Percentiles rank a stretch among this genome's conserved stretches.
Conservation (phyloP, 1,140 invertebrate species). For the Listronotus bonariensis region DNA sequence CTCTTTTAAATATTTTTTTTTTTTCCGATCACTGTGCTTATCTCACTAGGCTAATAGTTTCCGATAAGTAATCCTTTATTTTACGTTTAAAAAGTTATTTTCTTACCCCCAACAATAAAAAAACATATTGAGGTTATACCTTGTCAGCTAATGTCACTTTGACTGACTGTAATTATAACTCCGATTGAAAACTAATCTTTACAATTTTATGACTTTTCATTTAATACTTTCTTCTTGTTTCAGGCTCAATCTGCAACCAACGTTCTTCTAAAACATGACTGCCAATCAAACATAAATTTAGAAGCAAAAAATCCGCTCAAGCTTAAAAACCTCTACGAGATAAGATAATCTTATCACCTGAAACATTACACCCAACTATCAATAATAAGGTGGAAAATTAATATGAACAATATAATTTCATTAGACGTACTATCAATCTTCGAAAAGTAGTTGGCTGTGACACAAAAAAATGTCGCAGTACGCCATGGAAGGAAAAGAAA, state of each 20-base stretch:
- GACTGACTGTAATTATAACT: too few species aligned
- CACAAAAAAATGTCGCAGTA: background rate
- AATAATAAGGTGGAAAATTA: background rate
- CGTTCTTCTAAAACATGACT: background rate
- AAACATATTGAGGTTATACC: too few species aligned
- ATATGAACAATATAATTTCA: background rate
- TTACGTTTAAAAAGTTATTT: too few species aligned
- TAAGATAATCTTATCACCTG: slow-evolving; percentile 6
- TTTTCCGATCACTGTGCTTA: too few species aligned
- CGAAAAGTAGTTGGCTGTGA: slow-evolving; percentile 5
- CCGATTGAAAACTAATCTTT: too few species aligned
- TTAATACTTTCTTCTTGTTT: background rate
- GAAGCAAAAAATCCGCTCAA: background rate
- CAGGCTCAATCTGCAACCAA: background rate
- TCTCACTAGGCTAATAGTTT: too few species aligned
- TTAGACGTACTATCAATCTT: background rate
- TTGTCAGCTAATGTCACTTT: too few species aligned
- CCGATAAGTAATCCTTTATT: too few species aligned
- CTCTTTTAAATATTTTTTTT: too few species aligned
- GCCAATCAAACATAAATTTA: slow-evolving; percentile 3
- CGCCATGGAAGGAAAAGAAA: background rate
- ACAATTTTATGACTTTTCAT: too few species aligned
- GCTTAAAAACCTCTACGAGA: background rate
- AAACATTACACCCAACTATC: background rate
- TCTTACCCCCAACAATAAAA: too few species aligned